Evolutionary conservation across 2,888 invertebrate species (phyloP).

Genomic region (Agonopterix arenella): DNA sequence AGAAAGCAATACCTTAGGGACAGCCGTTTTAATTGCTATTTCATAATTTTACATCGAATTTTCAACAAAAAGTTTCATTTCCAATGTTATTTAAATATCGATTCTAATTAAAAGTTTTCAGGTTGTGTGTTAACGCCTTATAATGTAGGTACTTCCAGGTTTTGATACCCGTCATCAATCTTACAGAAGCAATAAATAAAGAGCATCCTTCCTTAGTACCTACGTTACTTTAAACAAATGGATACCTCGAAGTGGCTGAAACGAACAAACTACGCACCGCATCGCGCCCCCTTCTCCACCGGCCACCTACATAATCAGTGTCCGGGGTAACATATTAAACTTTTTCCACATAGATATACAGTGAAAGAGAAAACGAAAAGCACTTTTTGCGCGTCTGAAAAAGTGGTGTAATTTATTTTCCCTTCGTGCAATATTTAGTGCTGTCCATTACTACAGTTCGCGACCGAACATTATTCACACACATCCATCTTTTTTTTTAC

Average conservation of each 20-base stretch:
- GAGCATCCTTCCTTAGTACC: no score
- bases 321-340: slow-evolving; percentile 60
- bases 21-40: no score
- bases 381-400: slow-evolving; percentile 70
- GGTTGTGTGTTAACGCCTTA: no score
- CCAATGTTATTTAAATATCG: no score
- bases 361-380: slow-evolving; percentile 64
- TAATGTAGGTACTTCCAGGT: no score
- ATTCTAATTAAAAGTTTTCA: no score
- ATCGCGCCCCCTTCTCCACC: slow-evolving; percentile 10
- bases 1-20: no score
- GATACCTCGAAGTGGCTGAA: slow-evolving; percentile 2
- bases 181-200: no score
- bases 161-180: no score
- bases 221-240: background rate
- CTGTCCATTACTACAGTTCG: slow-evolving; percentile 75
- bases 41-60: no score
- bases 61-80: no score
- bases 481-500: slow-evolving; percentile 71
- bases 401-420: slow-evolving; percentile 73
- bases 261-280: slow-evolving; percentile 12
- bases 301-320: slow-evolving; percentile 30
- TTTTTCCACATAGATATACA: slow-evolving; percentile 52
- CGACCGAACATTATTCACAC: slow-evolving; percentile 73
- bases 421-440: slow-evolving; percentile 75